Evolutionary conservation across 2,113 vertebrate species (phyloP), one percentile per base, ranked within the genome.

Genomic region (Sander vitreus): DNA sequence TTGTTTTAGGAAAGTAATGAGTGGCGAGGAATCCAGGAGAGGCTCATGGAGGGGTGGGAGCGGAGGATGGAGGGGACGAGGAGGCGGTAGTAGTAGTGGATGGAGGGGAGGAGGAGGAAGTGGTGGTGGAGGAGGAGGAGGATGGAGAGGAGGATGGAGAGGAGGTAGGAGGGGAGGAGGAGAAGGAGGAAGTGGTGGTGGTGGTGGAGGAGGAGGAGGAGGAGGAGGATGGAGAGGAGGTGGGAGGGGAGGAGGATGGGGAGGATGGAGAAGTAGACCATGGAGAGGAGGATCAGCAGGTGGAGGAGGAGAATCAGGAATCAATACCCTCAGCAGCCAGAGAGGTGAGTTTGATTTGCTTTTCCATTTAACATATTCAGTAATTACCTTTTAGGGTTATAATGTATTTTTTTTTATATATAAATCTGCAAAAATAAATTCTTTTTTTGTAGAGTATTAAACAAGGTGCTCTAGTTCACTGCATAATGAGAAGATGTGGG

Each of bases 21-120:
- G 86, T 80, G 80, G 81, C 79, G 85, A 80, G 21, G 84, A 71
- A 39, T 54, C 85, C 30, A 90, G 92, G 18, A 89, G 93, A 79
- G 95, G 94, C 0, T 84, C 87, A 2, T 77, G 89, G 88, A 93
- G 88, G 21, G 95, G 92, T 11, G 84, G 96, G 45, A 86, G 62
- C 2, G 36, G 78, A 18, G 88, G 85, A 27, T 81, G 86, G 33
- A 71, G 91, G 3, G 62, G 84, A 21, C 59, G 91, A 8, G 63
- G 88, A 23, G 72, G 90, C 0, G 4, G 82, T 30, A 57, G 85
- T 8, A 12, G 62, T 0, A 51, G 83, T 10, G 85, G 85, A 74
- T 55, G 87, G 58, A 76, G 78, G 15, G 78, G 80, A 23, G 48
- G 85, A 19, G 74, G 76, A 8, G 69, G 79, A 5, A 62, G 83